phyloP scores from a whole-genome alignment of 35 echinoderm and acorn worm genomes.

The Strongylocentrotus purpuratus region DNA sequence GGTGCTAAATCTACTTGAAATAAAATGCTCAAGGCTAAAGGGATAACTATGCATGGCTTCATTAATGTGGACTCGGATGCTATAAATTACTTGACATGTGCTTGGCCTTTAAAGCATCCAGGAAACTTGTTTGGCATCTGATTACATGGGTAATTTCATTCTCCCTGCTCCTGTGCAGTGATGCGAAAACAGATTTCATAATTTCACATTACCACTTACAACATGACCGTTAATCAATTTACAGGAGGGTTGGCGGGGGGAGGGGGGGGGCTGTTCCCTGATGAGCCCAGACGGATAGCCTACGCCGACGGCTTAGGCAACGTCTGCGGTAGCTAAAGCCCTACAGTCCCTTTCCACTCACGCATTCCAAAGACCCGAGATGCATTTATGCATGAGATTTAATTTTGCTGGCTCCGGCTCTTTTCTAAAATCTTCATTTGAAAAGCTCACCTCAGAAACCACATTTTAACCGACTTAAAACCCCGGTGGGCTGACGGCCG shows the following conservation, averaged over 20 bases:
- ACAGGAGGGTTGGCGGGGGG: neutral
- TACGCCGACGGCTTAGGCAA: neutral
- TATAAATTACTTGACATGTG: neutral
- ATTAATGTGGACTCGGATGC: neutral
- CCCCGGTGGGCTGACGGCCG: neutral
- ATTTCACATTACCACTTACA: neutral
- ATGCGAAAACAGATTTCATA: neutral
- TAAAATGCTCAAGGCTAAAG: too few species aligned
- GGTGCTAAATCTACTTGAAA: too few species aligned
- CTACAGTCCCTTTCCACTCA: neutral
- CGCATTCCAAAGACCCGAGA: neutral
- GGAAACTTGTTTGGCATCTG: neutral
- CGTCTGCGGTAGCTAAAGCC: constrained; percentile 7
- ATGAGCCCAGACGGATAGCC: neutral
- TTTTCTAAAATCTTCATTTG: neutral
- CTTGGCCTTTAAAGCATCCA: neutral
- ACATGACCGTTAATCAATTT: neutral
- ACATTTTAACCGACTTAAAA: constrained; percentile 19
- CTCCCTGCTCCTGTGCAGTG: neutral
- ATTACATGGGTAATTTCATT: constrained; percentile 6
- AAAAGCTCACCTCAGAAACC: constrained; percentile 1
- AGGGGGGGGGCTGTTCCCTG: neutral
- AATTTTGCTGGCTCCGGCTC: neutral
- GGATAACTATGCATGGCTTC: too few species aligned
- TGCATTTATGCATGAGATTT: constrained; percentile 18